These are phyloP conservation scores for Drosophila teissieri DNA, from an alignment of 1,140 invertebrate genomes.

Conservation along the genomic window DNA sequence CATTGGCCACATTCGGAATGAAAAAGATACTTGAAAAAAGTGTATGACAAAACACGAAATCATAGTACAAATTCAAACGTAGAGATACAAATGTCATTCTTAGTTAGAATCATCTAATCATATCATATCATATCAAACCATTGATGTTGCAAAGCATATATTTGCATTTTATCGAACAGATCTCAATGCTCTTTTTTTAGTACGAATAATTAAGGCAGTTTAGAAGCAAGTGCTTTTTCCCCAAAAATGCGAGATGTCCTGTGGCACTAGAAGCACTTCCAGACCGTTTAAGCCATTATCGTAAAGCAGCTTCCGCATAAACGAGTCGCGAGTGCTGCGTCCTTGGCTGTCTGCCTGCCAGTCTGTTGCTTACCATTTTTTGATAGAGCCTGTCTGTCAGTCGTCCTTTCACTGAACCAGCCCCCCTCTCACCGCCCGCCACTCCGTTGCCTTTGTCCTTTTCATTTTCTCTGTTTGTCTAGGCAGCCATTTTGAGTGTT, in stretches of 20 bases:
- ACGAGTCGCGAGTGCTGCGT: slow-evolving; percentile 28
- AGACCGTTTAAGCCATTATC: slow-evolving; percentile 25
- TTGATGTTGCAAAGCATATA: no score
- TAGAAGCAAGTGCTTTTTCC: slow-evolving; percentile 5
- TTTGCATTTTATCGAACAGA: no score
- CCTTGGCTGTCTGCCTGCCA: slow-evolving; percentile 51
- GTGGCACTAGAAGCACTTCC: neutral
- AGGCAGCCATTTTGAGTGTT: slow-evolving; percentile 66
- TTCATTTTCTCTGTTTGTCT: slow-evolving; percentile 51
- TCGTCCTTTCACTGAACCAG: slow-evolving; percentile 11
- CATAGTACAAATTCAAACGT: no score
- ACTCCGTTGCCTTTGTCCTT: slow-evolving; percentile 34
- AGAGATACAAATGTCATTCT: no score
- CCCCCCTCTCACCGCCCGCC: neutral
- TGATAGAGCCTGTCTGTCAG: slow-evolving; percentile 62
- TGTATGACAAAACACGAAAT: no score
- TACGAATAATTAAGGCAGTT: slow-evolving; percentile 6
- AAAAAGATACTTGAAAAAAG: no score
- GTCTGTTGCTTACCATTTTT: slow-evolving; percentile 59
- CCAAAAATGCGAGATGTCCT: neutral
- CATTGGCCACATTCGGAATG: neutral
- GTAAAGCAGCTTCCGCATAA: slow-evolving; percentile 37
- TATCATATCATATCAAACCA: no score
- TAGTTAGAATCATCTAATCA: no score
- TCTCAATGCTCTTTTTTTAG: no score